Conservation (phyloP, 2,113 vertebrate species). For the Ailurus styani region DNA sequence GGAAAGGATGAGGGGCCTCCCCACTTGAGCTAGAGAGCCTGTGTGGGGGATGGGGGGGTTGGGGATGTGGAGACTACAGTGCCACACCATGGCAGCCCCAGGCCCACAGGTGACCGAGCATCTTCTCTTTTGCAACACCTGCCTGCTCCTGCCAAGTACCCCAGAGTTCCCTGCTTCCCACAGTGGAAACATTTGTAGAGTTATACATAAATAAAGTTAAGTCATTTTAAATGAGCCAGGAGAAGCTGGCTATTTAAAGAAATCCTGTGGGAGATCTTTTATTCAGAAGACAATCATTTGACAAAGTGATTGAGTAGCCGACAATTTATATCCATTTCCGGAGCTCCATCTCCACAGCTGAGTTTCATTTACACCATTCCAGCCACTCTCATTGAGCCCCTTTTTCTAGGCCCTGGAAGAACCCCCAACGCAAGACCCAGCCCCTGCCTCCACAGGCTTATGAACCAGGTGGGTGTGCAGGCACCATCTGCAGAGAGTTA, state of each 20-base stretch:
- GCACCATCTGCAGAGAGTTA: neutral
- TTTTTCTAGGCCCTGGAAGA: neutral
- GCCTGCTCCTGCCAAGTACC: neutral
- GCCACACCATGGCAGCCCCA: neutral
- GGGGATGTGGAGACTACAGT: neutral
- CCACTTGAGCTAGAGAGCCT: no score
- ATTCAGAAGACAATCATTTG: slow-evolving; percentile 33
- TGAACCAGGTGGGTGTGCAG: neutral
- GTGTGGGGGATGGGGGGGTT: fast-evolving
- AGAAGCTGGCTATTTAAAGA: neutral
- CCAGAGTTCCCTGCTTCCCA: neutral
- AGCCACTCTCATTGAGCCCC: neutral
- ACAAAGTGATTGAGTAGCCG: neutral
- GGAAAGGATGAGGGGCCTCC: neutral
- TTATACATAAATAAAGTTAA: slow-evolving; percentile 18
- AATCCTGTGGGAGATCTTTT: neutral
- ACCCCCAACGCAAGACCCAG: neutral
- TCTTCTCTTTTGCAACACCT: neutral
- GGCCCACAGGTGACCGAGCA: neutral
- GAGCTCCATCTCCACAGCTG: neutral
- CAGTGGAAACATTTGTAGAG: neutral
- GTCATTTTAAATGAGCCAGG: neutral
- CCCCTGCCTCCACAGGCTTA: neutral
- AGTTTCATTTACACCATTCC: neutral
- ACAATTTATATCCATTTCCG: neutral